Conservation (phyloP, 2,113 vertebrate genomes). For the Carassius carassius region DNA sequence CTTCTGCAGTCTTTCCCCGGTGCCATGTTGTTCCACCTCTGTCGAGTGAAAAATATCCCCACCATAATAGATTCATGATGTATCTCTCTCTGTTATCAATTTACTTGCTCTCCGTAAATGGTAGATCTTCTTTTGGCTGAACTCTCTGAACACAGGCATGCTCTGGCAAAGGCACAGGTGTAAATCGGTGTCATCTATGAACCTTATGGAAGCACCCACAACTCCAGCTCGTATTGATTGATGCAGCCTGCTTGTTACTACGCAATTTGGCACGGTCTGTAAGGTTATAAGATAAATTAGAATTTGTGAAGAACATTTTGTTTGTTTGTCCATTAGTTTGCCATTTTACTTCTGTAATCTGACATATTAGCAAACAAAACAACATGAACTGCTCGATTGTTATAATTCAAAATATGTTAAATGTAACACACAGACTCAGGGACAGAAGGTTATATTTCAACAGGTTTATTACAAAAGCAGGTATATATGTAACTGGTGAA, state of each 20-base stretch:
- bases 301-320: neutral
- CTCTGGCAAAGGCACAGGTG: neutral
- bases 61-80: constrained; percentile 40
- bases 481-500: no score
- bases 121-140: constrained; percentile 32
- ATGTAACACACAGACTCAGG: no score
- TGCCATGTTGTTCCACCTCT: neutral
- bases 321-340: neutral
- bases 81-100: constrained; percentile 7
- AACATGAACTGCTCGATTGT: neutral
- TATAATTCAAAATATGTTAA: neutral
- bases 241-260: neutral
- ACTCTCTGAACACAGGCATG: constrained; percentile 15
- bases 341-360: neutral
- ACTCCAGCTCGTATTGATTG: neutral
- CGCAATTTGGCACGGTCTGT: neutral
- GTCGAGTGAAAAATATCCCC: constrained; percentile 39
- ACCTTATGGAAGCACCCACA: constrained; percentile 20
- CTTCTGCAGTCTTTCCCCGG: constrained; percentile 1
- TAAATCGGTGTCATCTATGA: constrained; percentile 36
- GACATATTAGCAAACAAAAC: neutral
- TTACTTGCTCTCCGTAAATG: constrained; percentile 46
- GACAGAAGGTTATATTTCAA: no score
- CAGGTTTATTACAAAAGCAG: no score
- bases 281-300: neutral